These are phyloP conservation scores for Lota lota DNA, from an alignment of 2,113 vertebrate genomes.

Conservation along the genomic window DNA sequence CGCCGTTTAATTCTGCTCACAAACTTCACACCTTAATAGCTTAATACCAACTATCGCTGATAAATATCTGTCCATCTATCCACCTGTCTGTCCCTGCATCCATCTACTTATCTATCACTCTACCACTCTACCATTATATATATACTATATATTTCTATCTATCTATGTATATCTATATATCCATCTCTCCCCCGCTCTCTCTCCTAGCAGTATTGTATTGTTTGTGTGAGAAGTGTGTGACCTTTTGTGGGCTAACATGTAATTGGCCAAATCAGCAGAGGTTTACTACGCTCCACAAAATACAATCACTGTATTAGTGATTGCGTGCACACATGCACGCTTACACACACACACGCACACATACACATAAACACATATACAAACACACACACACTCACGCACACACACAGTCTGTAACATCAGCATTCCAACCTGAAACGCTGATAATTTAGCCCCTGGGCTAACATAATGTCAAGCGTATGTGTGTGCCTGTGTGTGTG, in stretches of 20 bases:
- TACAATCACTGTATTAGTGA: slow-evolving; percentile 30
- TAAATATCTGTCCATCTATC: no score
- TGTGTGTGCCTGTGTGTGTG: no score
- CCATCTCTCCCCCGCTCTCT: neutral
- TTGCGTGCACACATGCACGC: slow-evolving; percentile 4
- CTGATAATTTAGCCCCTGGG: no score
- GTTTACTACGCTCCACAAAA: slow-evolving; percentile 33
- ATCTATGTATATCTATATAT: neutral
- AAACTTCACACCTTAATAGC: no score
- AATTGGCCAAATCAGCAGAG: slow-evolving; percentile 49
- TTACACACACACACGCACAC: slow-evolving; percentile 11
- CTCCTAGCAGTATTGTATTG: neutral
- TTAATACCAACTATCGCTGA: no score
- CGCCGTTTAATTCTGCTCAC: no score
- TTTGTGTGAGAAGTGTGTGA: slow-evolving; percentile 11
- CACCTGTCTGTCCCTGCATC: no score
- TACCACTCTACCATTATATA: neutral
- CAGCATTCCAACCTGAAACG: slow-evolving; percentile 14
- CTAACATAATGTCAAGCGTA: no score
- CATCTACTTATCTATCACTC: no score
- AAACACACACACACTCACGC: slow-evolving; percentile 9
- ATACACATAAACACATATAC: slow-evolving; percentile 9
- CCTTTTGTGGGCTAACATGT: slow-evolving; percentile 41
- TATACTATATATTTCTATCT: neutral
- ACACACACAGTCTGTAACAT: slow-evolving; percentile 21